Evolutionary conservation across 2,797 vertebrate species (phyloP), one percentile per base, ranked within the genome.

Genomic region (Peromyscus nudipes): DNA sequence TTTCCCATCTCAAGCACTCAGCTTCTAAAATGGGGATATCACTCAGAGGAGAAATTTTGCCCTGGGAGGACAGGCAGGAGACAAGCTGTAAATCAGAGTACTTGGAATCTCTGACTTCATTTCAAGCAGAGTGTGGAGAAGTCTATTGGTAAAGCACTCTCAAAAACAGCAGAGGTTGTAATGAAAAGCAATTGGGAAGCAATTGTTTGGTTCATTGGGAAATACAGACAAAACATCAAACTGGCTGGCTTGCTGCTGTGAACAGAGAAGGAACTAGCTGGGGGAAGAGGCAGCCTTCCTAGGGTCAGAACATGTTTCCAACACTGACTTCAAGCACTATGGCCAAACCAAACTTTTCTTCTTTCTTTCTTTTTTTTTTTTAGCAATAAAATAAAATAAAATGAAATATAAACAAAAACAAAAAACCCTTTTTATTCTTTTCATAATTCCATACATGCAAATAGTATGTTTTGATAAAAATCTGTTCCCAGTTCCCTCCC

Each of bases 31-130:
- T 77, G 55, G 12, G 4, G 6, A 0, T 52, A 8, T 62, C 55
- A 91, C 62, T 93, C 34, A 57, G 65, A 37, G 49, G 25, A 88
- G 43, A 96, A 75, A 88, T 84, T 92, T 87, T 88, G 87, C 23
- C 34, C 46, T 21, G 43, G 40, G 46, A 27, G 55, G 55, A 88
- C 25, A 10, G 2, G n/a, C 25, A 19, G n/a, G 55, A 88, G 8
- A 91, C 3, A 84, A 43, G 11, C 79, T 76, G 5, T 57, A 49
- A 77, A 67, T 73, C 16, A 77, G 19, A 86, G 43, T 71, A 27
- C 40, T 81, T 60, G 77, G 46, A 87, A 62, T 80, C 64, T 88
- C 67, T 57, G 1, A 76, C 52, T 85, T 93, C 27, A 55, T 85
- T 92, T 85, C n/a, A 40, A 57, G 34, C 31, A 69, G 43, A 91